Conservation (phyloP, 2,113 vertebrate species). For the Notothenia rossii region DNA sequence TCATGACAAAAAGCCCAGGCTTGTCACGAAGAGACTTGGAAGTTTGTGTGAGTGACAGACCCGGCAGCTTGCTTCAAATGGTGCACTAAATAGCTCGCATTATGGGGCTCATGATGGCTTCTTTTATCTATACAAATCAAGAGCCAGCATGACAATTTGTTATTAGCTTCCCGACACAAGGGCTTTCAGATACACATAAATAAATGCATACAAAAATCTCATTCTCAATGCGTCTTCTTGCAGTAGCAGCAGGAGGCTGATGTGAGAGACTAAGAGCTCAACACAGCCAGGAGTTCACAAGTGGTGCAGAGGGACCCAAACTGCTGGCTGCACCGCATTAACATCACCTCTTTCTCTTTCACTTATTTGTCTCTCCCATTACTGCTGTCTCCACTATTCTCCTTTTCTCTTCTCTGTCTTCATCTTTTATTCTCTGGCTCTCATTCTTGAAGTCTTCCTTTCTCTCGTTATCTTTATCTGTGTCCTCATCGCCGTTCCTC, state of each 20-base stretch:
- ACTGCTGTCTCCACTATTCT: conserved; percentile 27
- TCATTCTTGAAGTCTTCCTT: conserved; percentile 50
- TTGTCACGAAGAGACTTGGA: conserved; percentile 44
- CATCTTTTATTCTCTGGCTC: conserved; percentile 40
- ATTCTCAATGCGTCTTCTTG: conserved; percentile 45
- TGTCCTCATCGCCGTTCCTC: conserved; percentile 61
- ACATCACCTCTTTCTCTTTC: conserved; percentile 55
- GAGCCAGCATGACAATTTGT: conserved; percentile 69
- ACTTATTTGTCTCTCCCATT: conserved; percentile 64
- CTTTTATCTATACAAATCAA: conserved; percentile 74
- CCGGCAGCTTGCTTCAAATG: conserved; percentile 50
- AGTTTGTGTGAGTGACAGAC: conserved; percentile 63
- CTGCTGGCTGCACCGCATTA: conserved; percentile 60
- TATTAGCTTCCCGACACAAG: conserved; percentile 63
- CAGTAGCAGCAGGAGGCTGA: conserved; percentile 72
- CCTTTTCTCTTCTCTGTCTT: conserved; percentile 22
- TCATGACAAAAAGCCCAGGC: conserved; percentile 57
- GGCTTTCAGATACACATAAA: conserved; percentile 37
- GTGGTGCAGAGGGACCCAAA: conserved; percentile 69
- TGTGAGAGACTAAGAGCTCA: conserved; percentile 62
- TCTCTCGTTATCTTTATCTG: conserved; percentile 57
- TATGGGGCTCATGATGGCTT: conserved; percentile 63
- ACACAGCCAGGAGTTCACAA: conserved; percentile 66
- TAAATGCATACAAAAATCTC: conserved; percentile 35
- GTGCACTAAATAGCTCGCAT: conserved; percentile 56